phyloP scores from a whole-genome alignment of 2,113 vertebrate species.

The Diphyllodes magnificus region DNA sequence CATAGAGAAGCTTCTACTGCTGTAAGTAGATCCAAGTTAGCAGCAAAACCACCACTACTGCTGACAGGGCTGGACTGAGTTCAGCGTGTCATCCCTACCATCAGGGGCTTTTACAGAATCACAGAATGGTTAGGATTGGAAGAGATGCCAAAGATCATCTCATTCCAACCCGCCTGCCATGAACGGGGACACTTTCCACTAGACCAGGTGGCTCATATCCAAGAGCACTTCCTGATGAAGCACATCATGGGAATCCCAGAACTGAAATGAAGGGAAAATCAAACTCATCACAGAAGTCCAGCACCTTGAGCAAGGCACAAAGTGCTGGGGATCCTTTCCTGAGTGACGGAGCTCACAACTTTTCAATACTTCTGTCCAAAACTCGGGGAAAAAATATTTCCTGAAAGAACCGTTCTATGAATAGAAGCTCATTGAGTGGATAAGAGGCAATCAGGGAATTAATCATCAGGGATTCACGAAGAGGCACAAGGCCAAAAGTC shows the following conservation, averaged over 20 bases:
- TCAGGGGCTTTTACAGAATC: background rate
- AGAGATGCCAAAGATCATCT: background rate
- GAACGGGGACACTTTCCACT: background rate
- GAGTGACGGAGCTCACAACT: background rate
- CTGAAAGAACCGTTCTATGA: background rate
- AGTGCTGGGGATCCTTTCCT: background rate
- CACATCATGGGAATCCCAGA: background rate
- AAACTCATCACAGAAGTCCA: background rate
- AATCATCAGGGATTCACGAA: background rate
- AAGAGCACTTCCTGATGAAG: background rate
- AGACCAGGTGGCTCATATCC: background rate
- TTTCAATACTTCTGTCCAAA: background rate
- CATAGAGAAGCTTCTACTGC: background rate
- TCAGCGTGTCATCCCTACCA: accelerated
- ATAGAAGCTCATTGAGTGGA: background rate
- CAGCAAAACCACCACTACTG: background rate
- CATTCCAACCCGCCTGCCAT: background rate
- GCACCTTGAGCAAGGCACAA: background rate
- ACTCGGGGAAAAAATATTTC: background rate
- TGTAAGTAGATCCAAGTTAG: background rate
- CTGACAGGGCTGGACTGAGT: background rate
- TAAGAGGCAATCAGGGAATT: background rate
- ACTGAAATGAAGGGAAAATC: background rate
- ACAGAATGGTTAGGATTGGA: background rate
- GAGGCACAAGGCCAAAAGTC: background rate